Base-by-base conservation (phyloP, 1,140 invertebrate species). In the Agrilus planipennis region DNA sequence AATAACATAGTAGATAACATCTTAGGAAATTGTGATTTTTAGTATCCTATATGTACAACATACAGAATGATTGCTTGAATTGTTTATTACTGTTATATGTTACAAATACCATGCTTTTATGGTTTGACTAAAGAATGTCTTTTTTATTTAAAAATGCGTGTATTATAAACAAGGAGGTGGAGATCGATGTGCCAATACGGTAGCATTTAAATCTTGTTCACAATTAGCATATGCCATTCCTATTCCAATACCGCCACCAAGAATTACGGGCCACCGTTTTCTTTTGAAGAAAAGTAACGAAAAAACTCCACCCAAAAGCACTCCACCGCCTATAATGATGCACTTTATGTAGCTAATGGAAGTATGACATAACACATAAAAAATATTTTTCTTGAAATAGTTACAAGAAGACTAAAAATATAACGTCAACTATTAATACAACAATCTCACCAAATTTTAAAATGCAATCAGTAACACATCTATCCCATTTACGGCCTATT, bases 151-250 rank as follows among this genome's bases (percentile, higher is more conserved):
- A n/a, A n/a, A n/a, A n/a, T n/a, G n/a, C n/a, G n/a, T n/a, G n/a
- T n/a, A n/a, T n/a, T n/a, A n/a, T n/a, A n/a, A n/a, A n/a, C n/a
- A n/a, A 4, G 28, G 3, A 4, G 28, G 28, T 6, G 28, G 28
- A 12, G n/a, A 4, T 4, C 28, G 15, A 4, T 15, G 30, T 7
- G 3, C 3, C 3, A 17, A 7, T 16, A 32, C 16, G 7, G 19
- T 17, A 7, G 20, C 51, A 42, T 77, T 79, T 23, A 81, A 52
- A 27, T 75, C 70, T 50, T 72, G 69, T 65, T 84, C 75, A 63
- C 83, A 86, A 59, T 81, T 80, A 39, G 75, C 73, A 66, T 84
- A 84, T 40, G 81, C 81, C 55, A 81, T 68, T 31, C 83, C 82
- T 50, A 84, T 61, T 14, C 81, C 82, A 60, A 84, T 77, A 21